Percentiles rank a stretch among this genome's conserved stretches.
Conservation (phyloP, 2,888 invertebrate genomes). For the Monochamus alternatus region DNA sequence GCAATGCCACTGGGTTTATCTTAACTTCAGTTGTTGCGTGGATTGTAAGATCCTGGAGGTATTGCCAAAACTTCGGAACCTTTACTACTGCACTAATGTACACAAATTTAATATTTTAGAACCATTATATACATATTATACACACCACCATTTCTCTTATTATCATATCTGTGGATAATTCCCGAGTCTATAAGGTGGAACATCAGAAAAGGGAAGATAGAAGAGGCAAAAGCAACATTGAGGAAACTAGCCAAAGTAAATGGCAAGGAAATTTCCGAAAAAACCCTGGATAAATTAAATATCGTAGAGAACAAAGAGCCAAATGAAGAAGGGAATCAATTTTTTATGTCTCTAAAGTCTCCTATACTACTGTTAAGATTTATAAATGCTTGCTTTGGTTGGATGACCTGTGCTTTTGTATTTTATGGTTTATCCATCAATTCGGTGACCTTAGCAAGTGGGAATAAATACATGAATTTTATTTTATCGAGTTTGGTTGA, state of each 20-base stretch:
- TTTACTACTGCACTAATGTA: background rate
- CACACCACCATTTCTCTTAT: conserved; percentile 78
- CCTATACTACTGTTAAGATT: conserved; percentile 72
- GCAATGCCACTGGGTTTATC: conserved; percentile 82
- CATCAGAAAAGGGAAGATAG: conserved; percentile 75
- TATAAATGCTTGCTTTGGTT: conserved; percentile 82
- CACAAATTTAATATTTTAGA: conserved; percentile 53
- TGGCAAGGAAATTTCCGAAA: conserved; percentile 65
- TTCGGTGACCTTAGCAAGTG: conserved; percentile 81
- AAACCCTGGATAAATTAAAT: conserved; percentile 60
- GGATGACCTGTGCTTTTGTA: conserved; percentile 86
- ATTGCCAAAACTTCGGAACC: conserved; percentile 63
- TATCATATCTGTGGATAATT: conserved; percentile 79
- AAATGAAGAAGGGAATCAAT: background rate
- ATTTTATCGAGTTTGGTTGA: conserved; percentile 80
- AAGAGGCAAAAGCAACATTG: conserved; percentile 75
- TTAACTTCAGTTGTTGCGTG: conserved; percentile 80
- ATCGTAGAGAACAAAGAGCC: background rate
- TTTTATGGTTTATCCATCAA: conserved; percentile 88
- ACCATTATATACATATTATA: conserved; percentile 73
- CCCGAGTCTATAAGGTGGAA: conserved; percentile 87
- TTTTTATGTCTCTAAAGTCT: conserved; percentile 22
- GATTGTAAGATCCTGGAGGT: conserved; percentile 79
- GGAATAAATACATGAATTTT: conserved; percentile 85
- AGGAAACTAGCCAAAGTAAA: conserved; percentile 78